Evolutionary conservation across 2,113 vertebrate genomes (phyloP).

Genomic region (Entosphenus tridentatus): DNA sequence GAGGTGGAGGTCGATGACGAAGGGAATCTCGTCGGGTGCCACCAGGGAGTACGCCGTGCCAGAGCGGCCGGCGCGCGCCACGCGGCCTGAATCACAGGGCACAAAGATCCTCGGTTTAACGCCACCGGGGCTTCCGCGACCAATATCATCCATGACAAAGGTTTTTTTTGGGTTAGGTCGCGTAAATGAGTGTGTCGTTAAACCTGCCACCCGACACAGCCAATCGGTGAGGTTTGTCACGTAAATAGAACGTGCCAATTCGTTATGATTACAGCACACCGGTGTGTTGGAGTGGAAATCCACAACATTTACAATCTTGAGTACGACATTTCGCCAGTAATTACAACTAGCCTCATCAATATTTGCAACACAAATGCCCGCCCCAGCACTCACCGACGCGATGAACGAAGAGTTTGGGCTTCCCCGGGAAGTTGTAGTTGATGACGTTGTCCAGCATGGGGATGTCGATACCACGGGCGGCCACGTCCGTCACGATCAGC

Average conservation of each 20-base stretch:
- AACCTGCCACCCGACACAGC: too few relatives aligned
- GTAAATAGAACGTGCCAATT: too few relatives aligned
- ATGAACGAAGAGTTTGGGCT: slow-evolving; percentile 77
- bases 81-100: slow-evolving; percentile 32
- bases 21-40: slow-evolving; percentile 55
- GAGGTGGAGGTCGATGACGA: slow-evolving; percentile 63
- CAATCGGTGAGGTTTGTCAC: too few relatives aligned
- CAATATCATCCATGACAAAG: too few relatives aligned
- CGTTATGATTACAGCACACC: too few relatives aligned
- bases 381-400: slow-evolving; percentile 43
- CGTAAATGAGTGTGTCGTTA: too few relatives aligned
- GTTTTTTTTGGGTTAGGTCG: too few relatives aligned
- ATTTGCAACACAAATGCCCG: too few relatives aligned
- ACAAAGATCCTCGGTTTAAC: not conserved
- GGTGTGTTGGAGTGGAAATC: too few relatives aligned
- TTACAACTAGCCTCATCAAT: too few relatives aligned
- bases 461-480: slow-evolving; percentile 81
- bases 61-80: slow-evolving; percentile 62
- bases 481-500: slow-evolving; percentile 72
- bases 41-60: slow-evolving; percentile 60
- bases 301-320: too few relatives aligned
- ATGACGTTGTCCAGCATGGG: slow-evolving; percentile 83
- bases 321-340: too few relatives aligned
- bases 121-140: not conserved
- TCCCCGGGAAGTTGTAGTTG: slow-evolving; percentile 90